Evolutionary conservation across 2,888 invertebrate genomes (phyloP).

Genomic region (Eupeodes latifasciatus): DNA sequence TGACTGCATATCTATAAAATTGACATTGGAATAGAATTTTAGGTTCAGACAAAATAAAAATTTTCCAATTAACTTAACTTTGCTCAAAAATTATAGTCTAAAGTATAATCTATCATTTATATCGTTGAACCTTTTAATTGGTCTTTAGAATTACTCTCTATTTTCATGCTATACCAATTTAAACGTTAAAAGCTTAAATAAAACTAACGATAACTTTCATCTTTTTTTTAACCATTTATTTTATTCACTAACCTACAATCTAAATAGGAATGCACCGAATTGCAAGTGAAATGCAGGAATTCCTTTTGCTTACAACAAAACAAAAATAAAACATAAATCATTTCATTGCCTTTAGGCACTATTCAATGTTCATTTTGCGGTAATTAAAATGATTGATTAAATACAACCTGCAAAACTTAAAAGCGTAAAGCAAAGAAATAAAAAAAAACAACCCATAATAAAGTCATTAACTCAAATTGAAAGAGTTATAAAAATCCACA

Average conservation of each 20-base stretch:
- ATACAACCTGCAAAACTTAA: constrained; percentile 4
- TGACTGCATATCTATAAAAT: no score
- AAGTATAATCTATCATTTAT: no score
- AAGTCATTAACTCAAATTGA: constrained; percentile 11
- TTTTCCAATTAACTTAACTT: no score
- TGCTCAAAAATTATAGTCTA: no score
- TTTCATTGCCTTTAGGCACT: background rate
- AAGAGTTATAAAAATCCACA: constrained; percentile 22
- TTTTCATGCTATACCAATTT: background rate
- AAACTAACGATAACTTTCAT: background rate
- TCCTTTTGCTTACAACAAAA: background rate
- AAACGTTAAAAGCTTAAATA: background rate
- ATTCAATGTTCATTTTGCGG: constrained; percentile 26
- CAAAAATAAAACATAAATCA: constrained; percentile 8
- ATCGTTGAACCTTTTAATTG: background rate
- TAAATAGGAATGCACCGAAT: background rate
- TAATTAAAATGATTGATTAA: constrained; percentile 42
- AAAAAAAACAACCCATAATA: background rate
- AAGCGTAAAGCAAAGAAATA: background rate
- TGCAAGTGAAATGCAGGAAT: constrained; percentile 27
- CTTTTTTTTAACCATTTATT: background rate
- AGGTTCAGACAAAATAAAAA: no score
- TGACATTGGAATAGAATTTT: no score
- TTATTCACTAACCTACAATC: background rate
- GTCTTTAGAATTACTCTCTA: background rate